Evolutionary conservation across 2,113 vertebrate genomes (phyloP).

Genomic region (Mormoops blainvillei): DNA sequence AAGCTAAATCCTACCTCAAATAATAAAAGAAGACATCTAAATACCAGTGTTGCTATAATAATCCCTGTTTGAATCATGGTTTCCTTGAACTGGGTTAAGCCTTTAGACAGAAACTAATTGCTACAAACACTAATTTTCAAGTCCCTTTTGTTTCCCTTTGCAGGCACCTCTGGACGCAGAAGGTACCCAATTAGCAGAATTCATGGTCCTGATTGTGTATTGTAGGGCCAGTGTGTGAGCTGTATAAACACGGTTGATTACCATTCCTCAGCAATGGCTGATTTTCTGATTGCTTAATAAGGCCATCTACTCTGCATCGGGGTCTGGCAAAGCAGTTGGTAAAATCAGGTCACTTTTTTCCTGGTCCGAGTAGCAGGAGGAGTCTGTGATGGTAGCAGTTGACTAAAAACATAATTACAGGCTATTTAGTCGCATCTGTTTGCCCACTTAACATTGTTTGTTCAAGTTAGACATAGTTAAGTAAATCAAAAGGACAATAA

Average conservation of each 20-base stretch:
- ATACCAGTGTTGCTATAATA: constrained; percentile 82
- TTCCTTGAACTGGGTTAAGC: constrained; percentile 81
- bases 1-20: constrained; percentile 78
- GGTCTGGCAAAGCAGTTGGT: constrained; percentile 81
- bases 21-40: constrained; percentile 80
- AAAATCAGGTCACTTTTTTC: constrained; percentile 87
- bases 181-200: constrained; percentile 89
- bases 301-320: constrained; percentile 82
- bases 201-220: constrained; percentile 89
- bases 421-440: constrained; percentile 84
- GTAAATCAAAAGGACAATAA: constrained; percentile 85
- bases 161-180: constrained; percentile 85
- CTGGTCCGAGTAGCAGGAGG: constrained; percentile 83
- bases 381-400: constrained; percentile 82
- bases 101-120: constrained; percentile 86
- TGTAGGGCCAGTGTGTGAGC: constrained; percentile 81
- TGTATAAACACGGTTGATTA: constrained; percentile 87
- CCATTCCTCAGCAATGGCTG: constrained; percentile 82
- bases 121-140: constrained; percentile 87
- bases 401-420: constrained; percentile 86
- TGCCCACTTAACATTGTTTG: constrained; percentile 87
- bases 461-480: constrained; percentile 85
- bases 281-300: constrained; percentile 88
- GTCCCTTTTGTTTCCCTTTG: constrained; percentile 83
- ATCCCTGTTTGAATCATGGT: constrained; percentile 81